phyloP scores from a whole-genome alignment of 2,113 vertebrate genomes.

The Podarcis cretensis region DNA sequence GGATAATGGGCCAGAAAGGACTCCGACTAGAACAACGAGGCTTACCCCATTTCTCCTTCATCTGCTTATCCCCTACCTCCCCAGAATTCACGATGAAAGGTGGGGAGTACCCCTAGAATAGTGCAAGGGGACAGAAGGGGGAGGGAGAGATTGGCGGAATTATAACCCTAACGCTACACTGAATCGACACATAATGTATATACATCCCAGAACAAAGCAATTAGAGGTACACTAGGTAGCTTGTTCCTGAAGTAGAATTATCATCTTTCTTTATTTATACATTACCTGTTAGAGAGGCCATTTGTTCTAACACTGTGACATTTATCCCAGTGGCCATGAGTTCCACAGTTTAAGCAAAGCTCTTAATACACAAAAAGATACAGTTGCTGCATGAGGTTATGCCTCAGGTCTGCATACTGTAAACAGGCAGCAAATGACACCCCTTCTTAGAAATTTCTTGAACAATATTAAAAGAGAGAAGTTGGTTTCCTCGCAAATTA shows the following conservation, averaged over 20 bases:
- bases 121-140: too few relatives aligned
- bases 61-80: too few relatives aligned
- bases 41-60: too few relatives aligned
- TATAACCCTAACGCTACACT: too few relatives aligned
- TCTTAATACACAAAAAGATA: neutral
- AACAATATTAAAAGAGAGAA: neutral
- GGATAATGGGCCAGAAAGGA: neutral
- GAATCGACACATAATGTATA: too few relatives aligned
- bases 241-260: neutral
- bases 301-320: neutral
- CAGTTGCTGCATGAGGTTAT: neutral
- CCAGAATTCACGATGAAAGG: too few relatives aligned
- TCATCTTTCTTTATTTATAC: neutral
- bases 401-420: constrained; percentile 17
- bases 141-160: too few relatives aligned
- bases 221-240: too few relatives aligned
- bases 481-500: neutral
- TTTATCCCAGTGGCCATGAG: neutral
- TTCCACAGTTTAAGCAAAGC: neutral
- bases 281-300: neutral
- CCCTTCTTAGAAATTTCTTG: neutral
- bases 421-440: constrained; percentile 10
- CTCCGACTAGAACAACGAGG: too few relatives aligned
- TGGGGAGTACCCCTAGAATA: too few relatives aligned
- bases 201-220: neutral